phyloP scores from a whole-genome alignment of 2,888 invertebrate species.

The Philereme vetulata region DNA sequence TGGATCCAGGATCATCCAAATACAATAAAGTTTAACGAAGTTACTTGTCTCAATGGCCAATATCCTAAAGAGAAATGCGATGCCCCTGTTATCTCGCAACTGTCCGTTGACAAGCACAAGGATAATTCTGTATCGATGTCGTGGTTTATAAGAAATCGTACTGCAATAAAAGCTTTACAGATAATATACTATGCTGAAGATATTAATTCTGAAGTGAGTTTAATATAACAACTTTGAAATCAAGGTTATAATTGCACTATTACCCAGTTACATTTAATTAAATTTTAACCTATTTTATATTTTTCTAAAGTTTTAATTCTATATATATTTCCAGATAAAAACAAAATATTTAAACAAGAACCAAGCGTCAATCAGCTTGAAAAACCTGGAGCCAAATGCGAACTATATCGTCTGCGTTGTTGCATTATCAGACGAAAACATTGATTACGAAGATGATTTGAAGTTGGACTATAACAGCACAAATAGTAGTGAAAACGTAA shows the following conservation, averaged over 20 bases:
- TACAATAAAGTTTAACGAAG: slow-evolving; percentile 66
- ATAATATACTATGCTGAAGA: slow-evolving; percentile 89
- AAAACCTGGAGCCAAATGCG: slow-evolving; percentile 61
- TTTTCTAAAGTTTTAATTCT: too few relatives aligned
- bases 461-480: slow-evolving; percentile 50
- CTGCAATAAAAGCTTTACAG: slow-evolving; percentile 91
- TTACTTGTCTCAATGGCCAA: slow-evolving; percentile 69
- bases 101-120: slow-evolving; percentile 93
- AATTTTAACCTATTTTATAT: too few relatives aligned
- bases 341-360: slow-evolving; percentile 67
- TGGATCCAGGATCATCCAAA: slow-evolving; percentile 94
- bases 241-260: too few relatives aligned
- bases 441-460: slow-evolving; percentile 55
- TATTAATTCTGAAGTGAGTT: slow-evolving; percentile 58
- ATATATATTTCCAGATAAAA: slow-evolving; percentile 59
- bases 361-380: slow-evolving; percentile 67
- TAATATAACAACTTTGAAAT: not conserved
- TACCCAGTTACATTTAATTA: too few relatives aligned
- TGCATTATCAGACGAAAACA: slow-evolving; percentile 63
- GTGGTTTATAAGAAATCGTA: slow-evolving; percentile 95
- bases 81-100: slow-evolving; percentile 91
- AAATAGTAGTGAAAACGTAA: slow-evolving; percentile 53
- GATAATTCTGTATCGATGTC: slow-evolving; percentile 93
- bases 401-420: slow-evolving; percentile 74
- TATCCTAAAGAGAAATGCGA: slow-evolving; percentile 76